Base-by-base conservation (phyloP, 2,797 vertebrate species). In the Enteromius anoplus region DNA sequence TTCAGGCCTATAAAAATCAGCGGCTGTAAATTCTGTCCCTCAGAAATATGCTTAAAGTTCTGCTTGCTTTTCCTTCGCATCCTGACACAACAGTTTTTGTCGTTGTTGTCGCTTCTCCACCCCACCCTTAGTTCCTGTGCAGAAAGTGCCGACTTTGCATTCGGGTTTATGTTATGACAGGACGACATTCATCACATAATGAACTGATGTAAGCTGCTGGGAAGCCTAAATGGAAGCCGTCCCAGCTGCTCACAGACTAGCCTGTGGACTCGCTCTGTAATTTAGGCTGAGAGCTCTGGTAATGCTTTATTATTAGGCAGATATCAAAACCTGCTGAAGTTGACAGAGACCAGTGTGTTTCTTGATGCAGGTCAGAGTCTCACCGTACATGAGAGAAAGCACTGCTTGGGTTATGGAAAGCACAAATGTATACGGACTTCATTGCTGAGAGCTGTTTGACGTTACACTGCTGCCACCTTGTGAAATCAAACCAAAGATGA, bases 101-200 rank as follows among this genome's bases (percentile, higher is more conserved):
- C 21, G 15, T 81, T 65, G 26, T 68, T 40, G 47, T 70, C 11
- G 55, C n/a, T 64, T 71, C 62, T 49, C 26, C 32, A 71, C 73
- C 77, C 55, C n/a, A 69, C 47, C 40, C 49, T 60, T 68, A 34
- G 34, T 78, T 32, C 12, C 60, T 65, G 60, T 64, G 64, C 87
- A 88, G 89, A 90, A 78, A 86, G 84, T 86, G 84, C 87, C 66
- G 64, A 85, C 89, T 92, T 93, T 91, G 91, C 90, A 91, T 88
- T 90, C 73, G 86, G 91, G 90, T 87, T 88, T 83, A 37, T 87
- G 86, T 87, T 89, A 86, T 90, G 92, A 93, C 91, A 91, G 88
- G 86, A 86, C 87, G 71, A 89, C 93, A 94, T 94, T 93, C 85
- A 94, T 95, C 93, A 93, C 91, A 85, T 89, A 90, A 92, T 92